phyloP scores from a whole-genome alignment of 2,113 vertebrate species.

The Brachypodius melanocephalos region DNA sequence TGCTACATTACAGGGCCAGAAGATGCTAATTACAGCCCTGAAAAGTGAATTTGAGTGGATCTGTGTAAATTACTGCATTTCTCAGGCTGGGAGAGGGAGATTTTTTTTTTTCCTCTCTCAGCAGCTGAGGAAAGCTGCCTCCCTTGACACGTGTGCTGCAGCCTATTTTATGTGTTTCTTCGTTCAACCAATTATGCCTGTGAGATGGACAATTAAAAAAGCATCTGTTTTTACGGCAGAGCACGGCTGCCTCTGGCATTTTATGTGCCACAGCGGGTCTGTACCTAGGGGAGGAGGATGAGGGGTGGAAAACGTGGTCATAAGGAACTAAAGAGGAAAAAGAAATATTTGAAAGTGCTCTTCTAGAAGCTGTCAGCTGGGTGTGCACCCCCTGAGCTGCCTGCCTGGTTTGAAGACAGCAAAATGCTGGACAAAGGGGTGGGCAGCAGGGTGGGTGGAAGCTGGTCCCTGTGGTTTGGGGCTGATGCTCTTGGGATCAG shows the following conservation, averaged over 20 bases:
- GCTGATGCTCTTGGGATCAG: neutral
- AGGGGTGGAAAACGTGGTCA: neutral
- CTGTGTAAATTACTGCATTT: neutral
- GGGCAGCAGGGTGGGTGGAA: neutral
- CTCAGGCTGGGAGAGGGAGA: neutral
- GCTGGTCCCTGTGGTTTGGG: neutral
- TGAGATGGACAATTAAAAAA: conserved; percentile 52
- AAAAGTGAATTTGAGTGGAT: neutral
- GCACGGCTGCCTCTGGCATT: neutral
- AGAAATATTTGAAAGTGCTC: neutral
- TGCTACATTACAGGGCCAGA: neutral
- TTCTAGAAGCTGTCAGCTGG: rapidly evolving
- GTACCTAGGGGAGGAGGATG: neutral
- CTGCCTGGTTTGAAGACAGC: neutral
- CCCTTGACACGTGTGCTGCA: neutral
- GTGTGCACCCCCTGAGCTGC: neutral
- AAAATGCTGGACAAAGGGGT: neutral
- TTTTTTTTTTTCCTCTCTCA: neutral
- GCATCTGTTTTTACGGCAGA: conserved; percentile 18
- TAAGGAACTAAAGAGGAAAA: neutral
- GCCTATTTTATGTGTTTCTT: conserved; percentile 3
- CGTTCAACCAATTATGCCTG: neutral
- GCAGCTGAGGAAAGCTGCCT: neutral
- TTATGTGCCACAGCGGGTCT: neutral
- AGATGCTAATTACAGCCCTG: neutral